A percentile compares a stretch with the other conserved stretches of the same genome.
phyloP scores from a whole-genome alignment of 2,113 vertebrate genomes.

The Strix uralensis region DNA sequence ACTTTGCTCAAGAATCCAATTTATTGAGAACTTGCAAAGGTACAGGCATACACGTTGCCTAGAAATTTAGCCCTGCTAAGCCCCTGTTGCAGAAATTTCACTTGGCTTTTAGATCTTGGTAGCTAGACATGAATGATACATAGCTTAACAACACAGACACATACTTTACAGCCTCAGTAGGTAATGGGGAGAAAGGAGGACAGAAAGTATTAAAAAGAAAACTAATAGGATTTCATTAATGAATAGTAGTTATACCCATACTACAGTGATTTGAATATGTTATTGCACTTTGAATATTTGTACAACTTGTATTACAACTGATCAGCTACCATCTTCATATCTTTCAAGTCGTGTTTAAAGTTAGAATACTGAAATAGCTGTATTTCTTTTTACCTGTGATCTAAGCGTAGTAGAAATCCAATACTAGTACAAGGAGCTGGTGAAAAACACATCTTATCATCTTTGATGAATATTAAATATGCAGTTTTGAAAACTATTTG shows the following conservation, averaged over 20 bases:
- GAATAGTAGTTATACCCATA: background rate
- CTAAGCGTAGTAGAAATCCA: background rate
- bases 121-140: background rate
- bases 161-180: background rate
- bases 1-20: background rate
- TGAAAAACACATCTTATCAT: background rate
- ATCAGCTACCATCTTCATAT: background rate
- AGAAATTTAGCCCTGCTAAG: background rate
- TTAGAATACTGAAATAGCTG: background rate
- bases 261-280: background rate
- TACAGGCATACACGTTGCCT: background rate
- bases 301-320: background rate
- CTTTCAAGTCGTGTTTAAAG: background rate
- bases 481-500: conserved; percentile 11
- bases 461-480: background rate
- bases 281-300: background rate
- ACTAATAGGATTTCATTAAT: background rate
- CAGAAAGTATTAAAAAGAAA: background rate
- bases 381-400: background rate
- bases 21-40: background rate
- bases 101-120: background rate
- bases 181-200: background rate
- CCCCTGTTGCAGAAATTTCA: background rate
- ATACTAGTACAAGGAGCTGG: background rate
- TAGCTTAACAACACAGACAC: background rate